Conservation (phyloP, 2,113 vertebrate species). For the Marcusenius ussheri region DNA sequence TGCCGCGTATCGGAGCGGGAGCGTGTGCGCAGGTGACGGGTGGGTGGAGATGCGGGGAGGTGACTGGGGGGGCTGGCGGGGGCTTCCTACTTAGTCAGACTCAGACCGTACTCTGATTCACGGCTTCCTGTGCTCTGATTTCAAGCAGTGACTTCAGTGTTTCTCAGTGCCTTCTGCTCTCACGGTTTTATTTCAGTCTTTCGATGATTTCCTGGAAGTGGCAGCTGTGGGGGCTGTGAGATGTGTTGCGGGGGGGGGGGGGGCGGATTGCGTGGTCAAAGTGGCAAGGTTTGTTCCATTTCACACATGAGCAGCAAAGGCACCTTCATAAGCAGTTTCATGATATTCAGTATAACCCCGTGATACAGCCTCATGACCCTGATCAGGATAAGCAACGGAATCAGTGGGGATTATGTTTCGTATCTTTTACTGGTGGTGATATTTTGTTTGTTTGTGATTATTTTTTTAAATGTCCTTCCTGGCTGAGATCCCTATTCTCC, state of each 20-base stretch:
- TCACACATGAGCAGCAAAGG: neutral
- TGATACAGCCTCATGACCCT: neutral
- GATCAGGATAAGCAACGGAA: neutral
- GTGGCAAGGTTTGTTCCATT: neutral
- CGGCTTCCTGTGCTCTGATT: neutral
- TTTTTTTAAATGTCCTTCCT: neutral
- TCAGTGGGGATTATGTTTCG: neutral
- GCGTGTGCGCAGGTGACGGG: neutral
- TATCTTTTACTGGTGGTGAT: neutral
- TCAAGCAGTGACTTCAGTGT: neutral
- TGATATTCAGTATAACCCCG: neutral
- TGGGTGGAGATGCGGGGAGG: constrained; percentile 33
- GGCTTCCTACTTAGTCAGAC: constrained; percentile 7
- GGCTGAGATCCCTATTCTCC: neutral
- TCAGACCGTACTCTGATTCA: constrained; percentile 5
- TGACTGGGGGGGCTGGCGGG: constrained; percentile 10
- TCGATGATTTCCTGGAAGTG: constrained; percentile 7
- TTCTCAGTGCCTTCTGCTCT: neutral
- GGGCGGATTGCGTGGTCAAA: neutral
- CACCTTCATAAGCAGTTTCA: neutral
- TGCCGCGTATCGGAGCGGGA: neutral
- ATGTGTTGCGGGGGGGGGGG: neutral
- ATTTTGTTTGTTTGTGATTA: neutral
- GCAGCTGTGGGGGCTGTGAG: neutral
- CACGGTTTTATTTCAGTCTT: neutral